Evolutionary conservation across 2,888 invertebrate species (phyloP).

Genomic region (Temnothorax rugatulus): DNA sequence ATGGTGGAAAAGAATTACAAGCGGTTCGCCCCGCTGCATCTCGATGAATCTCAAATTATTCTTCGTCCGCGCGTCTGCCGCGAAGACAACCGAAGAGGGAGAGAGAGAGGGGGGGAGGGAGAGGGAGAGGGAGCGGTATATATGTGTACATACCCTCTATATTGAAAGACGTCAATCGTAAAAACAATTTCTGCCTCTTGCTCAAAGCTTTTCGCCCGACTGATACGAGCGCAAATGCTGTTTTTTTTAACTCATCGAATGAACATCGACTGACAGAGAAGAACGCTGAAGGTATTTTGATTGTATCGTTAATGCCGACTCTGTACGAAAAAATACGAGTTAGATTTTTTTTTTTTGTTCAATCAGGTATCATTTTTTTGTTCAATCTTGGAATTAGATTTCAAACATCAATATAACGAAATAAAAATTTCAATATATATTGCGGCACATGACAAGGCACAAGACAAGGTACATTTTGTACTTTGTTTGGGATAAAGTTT

Average conservation of each 20-base stretch:
- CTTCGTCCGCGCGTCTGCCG: conserved; percentile 61
- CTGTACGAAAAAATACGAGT: background rate
- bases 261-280: conserved; percentile 61
- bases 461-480: background rate
- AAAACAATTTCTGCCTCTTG: conserved; percentile 60
- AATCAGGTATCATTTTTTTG: background rate
- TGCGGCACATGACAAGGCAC: background rate
- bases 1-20: conserved; percentile 85
- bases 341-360: background rate
- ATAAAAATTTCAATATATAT: conserved; percentile 2
- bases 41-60: conserved; percentile 85
- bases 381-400: background rate
- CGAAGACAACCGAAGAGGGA: conserved; percentile 20
- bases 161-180: conserved; percentile 60
- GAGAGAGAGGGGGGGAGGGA: background rate
- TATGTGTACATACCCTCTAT: conserved; percentile 36
- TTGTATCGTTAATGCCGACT: conserved; percentile 36
- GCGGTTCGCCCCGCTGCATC: conserved; percentile 83
- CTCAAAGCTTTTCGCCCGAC: conserved; percentile 1
- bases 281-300: conserved; percentile 39
- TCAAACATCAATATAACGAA: conserved; percentile 6
- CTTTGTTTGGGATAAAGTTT: background rate
- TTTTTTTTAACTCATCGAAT: conserved; percentile 41
- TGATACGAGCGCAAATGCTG: conserved; percentile 22
- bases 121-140: background rate